Conservation (phyloP, 2,888 invertebrate genomes). For the Lasioglossum marginatum region DNA sequence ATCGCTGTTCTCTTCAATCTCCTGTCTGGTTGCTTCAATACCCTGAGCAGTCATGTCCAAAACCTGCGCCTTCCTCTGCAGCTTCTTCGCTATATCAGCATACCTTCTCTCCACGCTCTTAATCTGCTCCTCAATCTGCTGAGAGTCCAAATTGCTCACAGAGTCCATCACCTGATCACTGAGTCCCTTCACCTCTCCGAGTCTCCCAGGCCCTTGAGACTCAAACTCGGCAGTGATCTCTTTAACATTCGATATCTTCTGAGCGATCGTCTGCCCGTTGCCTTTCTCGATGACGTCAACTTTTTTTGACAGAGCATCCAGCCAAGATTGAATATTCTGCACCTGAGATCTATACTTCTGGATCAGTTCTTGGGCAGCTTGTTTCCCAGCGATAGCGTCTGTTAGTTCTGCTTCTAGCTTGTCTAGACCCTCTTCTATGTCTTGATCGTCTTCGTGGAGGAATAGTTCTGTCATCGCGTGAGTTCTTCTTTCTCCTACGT, state of each 20-base stretch:
- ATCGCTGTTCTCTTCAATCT: slow-evolving; percentile 91
- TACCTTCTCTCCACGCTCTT: slow-evolving; percentile 94
- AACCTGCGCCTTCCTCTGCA: slow-evolving; percentile 93
- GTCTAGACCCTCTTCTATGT: slow-evolving; percentile 90
- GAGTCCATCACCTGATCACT: slow-evolving; percentile 91
- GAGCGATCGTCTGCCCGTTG: slow-evolving; percentile 92
- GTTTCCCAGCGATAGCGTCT: slow-evolving; percentile 91
- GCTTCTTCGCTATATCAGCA: slow-evolving; percentile 93
- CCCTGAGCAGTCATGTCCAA: slow-evolving; percentile 93
- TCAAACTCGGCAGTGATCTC: slow-evolving; percentile 91
- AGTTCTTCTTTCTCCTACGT: slow-evolving; percentile 91
- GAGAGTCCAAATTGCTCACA: slow-evolving; percentile 94
- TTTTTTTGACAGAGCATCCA: slow-evolving; percentile 92
- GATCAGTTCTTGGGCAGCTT: slow-evolving; percentile 90
- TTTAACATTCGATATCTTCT: slow-evolving; percentile 91
- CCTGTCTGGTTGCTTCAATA: slow-evolving; percentile 91
- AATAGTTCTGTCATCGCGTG: slow-evolving; percentile 90
- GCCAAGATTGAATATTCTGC: slow-evolving; percentile 92
- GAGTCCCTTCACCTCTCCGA: slow-evolving; percentile 90
- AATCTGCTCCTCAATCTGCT: slow-evolving; percentile 95
- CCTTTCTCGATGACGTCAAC: slow-evolving; percentile 94
- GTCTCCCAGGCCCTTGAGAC: slow-evolving; percentile 88
- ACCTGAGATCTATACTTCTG: slow-evolving; percentile 91
- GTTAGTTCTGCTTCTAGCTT: slow-evolving; percentile 89
- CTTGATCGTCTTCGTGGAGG: slow-evolving; percentile 86